Base-by-base conservation (phyloP, 2,113 vertebrate genomes). In the Rhinogobius similis region DNA sequence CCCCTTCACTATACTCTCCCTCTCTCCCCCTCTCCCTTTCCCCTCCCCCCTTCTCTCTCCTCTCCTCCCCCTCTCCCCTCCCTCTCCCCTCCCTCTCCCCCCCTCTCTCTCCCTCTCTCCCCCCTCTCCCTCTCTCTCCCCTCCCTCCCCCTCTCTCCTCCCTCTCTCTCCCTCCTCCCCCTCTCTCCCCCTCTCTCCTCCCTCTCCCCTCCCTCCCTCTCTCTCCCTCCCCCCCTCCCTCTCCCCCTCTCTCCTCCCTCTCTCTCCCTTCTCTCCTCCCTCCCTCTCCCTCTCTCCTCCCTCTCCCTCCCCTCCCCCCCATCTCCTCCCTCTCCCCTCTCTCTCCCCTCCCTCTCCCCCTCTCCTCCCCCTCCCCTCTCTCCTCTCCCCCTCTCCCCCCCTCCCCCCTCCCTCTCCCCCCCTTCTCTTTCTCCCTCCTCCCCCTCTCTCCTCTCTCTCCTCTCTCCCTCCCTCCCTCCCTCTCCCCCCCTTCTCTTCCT, bases 201-300 rank as follows among this genome's bases (percentile, higher is more conserved):
- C 20, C 16, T 20, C 18, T 10, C 48, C 14, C 48, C 10, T 78
- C 87, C 82, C 86, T 83, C 14, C 14, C 76, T 64, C 61, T 70
- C 63, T 5, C 73, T 83, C 10, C 9, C n/a, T 10, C 10, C 4
- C 5, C 10, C 8, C 3, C 48, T 52, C n/a, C 2, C 46, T n/a
- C 5, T 1, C 1, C 89, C 68, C 80, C 12, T 20, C 18, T 7
- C 44, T 46, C 44, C 18, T 7, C 16, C 16, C 16, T 3, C 18
- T 48, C 16, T 5, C 44, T 48, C 77, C 86, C 83, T 86, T 86
- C 53, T 24, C 76, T 58, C 83, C 9, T 12, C 64, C 78, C 46
- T 2, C 48, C 20, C 48, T 50, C 48, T 21, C n/a, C 3, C 7
- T 6, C 21, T 9, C 21, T 21, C 9, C 10, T 10, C 79, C 87